Evolutionary conservation across 2,888 invertebrate species (phyloP), one percentile per base, ranked within the genome.

Genomic region (Lucinisca nassula): DNA sequence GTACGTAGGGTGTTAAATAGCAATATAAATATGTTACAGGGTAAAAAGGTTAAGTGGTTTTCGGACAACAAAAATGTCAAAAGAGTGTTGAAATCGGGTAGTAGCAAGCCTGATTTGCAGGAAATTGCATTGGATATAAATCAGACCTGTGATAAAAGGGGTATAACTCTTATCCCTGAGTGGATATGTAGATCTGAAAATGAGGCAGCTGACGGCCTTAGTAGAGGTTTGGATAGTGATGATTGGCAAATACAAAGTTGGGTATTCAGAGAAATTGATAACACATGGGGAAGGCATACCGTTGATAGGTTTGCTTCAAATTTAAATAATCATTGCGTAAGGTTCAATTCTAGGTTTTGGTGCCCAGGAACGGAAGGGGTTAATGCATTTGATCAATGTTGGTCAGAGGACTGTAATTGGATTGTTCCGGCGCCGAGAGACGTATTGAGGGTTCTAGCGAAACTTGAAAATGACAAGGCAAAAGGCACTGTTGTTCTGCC

Each of bases 341-440:
- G 24, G 0, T 84, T 84, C 37, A 79, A 84, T 79, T 84, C 73
- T 35, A 79, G 27, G 12, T 79, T 45, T 40, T 84, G 75, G 79
- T 84, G 84, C 40, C 87, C 78, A 27, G 82, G 84, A 10, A 81
- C 84, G 21, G 38, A 27, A 24, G 84, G 78, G 27, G 27, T 87
- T 30, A 58, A 90, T 73, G 79, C 85, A 30, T 85, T 90, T 67
- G 67, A 17, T 1, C 75, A 79, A 0, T 1, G 14, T 32, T 90
- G 88, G 87, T 14, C n/a, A n/a, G n/a, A n/a, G n/a, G n/a, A n/a
- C n/a, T n/a, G n/a, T n/a, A n/a, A n/a, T n/a, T n/a, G n/a, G n/a
- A 40, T 88, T 12, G 90, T 90, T 0, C 88, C 88, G 4, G 84
- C 88, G 10, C 87, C 85, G 6, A 78, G 84, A 12, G 61, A 88